Evolutionary conservation across 2,888 invertebrate species (phyloP).

Genomic region (Chelonus formosanus): DNA sequence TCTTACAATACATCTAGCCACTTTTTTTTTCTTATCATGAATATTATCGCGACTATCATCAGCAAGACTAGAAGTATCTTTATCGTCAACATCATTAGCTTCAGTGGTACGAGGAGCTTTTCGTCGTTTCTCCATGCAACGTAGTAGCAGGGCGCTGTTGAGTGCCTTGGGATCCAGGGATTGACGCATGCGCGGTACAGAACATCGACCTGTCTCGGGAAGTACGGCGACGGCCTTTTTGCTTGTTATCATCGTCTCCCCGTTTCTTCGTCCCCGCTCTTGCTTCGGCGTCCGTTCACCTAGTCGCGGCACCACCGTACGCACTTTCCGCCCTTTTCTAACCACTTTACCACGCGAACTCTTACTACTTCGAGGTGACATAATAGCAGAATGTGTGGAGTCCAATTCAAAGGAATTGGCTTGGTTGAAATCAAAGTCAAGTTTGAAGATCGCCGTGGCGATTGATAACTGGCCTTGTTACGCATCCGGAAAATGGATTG

Average conservation of each 20-base stretch:
- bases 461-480: not conserved
- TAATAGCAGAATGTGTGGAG: constrained; percentile 6
- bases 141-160: constrained; percentile 66
- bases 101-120: constrained; percentile 11
- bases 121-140: constrained; percentile 54
- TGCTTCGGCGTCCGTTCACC: constrained; percentile 33
- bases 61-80: too few relatives aligned
- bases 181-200: constrained; percentile 56
- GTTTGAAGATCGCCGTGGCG: not conserved
- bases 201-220: constrained; percentile 48
- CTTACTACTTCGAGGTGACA: constrained; percentile 38
- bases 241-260: constrained; percentile 33
- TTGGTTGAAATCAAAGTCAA: not conserved
- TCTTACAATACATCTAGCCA: too few relatives aligned
- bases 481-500: constrained; percentile 30
- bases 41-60: not conserved
- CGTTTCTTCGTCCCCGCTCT: constrained; percentile 34
- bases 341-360: constrained; percentile 45
- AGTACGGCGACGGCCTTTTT: constrained; percentile 37
- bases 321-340: constrained; percentile 44
- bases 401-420: not conserved
- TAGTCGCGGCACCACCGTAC: constrained; percentile 39
- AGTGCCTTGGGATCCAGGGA: constrained; percentile 65
- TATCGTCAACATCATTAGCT: not conserved
- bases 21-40: not conserved